Evolutionary conservation across 2,888 invertebrate genomes (phyloP), one percentile per base, ranked within the genome.

Genomic region (Drosophila cognata): DNA sequence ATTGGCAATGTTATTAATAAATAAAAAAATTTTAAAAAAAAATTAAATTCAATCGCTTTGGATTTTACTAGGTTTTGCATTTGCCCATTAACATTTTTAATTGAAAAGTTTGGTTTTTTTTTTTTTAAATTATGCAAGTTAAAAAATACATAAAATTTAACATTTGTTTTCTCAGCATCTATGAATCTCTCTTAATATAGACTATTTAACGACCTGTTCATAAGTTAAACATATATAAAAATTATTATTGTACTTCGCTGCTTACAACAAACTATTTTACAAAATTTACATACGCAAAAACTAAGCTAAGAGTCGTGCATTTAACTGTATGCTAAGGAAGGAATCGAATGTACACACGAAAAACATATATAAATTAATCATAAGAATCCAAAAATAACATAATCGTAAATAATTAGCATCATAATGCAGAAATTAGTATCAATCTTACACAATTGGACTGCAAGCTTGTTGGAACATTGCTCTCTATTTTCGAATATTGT

Each of bases 241-340:
- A 88, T 86, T 89, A 87, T 86, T 88, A 86, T 87, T 87, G 87
- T 87, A 87, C 87, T 87, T 87, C 87, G 87, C 87, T 87, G 87
- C 87, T 87, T 87, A 87, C 89, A 87, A 89, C 89, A 87, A 87
- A 87, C 87, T 87, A 87, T 87, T 87, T 87, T 87, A 87, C 89
- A 78, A 78, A 84, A 87, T 84, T 81, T 89, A 82, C 81, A 82
- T 87, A 88, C 64, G 76, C 83, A 88, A 79, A 71, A 80, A 84
- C 74, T 76, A 71, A 74, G 63, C 68, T 41, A 66, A 77, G 73
- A 82, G 77, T 70, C 67, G 77, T 84, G 75, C 66, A 55, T 41
- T 65, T 38, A 71, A 56, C 50, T 77, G 63, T 72, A 74, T 60
- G 70, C 84, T 84, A 85, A 75, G 78, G 80, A 79, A 74, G 82